Base-by-base conservation (phyloP, 2,888 invertebrate species). In the Cerastoderma edule region DNA sequence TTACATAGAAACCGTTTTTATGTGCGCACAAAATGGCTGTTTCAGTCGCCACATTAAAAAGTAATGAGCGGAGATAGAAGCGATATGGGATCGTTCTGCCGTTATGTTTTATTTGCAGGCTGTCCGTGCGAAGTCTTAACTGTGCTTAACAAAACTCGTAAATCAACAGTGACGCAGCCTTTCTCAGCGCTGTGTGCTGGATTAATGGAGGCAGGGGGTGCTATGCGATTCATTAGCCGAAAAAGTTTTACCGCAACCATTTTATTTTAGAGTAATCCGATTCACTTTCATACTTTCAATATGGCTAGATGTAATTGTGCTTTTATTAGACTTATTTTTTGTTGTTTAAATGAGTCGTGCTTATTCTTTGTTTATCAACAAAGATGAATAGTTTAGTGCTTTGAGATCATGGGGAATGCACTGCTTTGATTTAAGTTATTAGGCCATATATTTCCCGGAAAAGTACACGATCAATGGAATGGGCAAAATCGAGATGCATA, bases 51-150 rank as follows among this genome's bases (percentile, higher is more conserved):
- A 60, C 60, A 60, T 60, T 60, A 60, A 60, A 60, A 60, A 60
- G 39, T 60, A 60, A 60, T 60, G 60, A 39, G 39, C 27, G 16
- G 30, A 33, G 32, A 60, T 60, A 39, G 22, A 60, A 60, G 39
- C 60, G 39, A 39, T 60, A 60, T 60, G 27, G 60, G 60, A 60
- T 60, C 60, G 24, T 35, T 24, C 35, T 60, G 32, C 60, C 60
- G 60, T 60, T 60, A 60, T 60, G 27, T 60, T 60, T 60, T 60
- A 60, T 60, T 60, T 39, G 39, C 60, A 5, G 24, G 33, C 22
- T 60, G 60, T 60, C 60, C 60, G 60, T 60, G 60, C 60, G 60
- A 8, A 16, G 60, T 39, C 60, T 60, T 60, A 60, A 60, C 60
- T 60, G 60, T 32, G 35, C 60, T 60, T 60, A 60, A 33, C 22